Evolutionary conservation across 2,113 vertebrate species (phyloP).

Genomic region (Apteryx mantelli): DNA sequence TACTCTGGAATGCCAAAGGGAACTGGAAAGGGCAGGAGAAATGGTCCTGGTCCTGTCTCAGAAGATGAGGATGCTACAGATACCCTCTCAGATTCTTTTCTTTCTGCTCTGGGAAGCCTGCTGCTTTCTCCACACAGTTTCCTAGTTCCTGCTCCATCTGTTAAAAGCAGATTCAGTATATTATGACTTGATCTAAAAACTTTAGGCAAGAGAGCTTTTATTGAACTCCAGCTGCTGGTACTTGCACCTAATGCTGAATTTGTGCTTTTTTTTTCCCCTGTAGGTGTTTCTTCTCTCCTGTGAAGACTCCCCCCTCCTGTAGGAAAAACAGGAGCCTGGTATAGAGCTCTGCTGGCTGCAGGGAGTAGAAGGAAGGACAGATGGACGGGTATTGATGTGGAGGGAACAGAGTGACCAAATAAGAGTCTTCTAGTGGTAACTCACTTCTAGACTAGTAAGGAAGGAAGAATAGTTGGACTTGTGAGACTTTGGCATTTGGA

Average conservation of each 20-base stretch:
- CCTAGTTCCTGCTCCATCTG: rapidly evolving
- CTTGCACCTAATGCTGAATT: rapidly evolving
- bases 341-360: not conserved
- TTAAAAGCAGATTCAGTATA: not conserved
- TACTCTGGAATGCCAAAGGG: not conserved
- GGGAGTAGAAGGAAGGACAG: not conserved
- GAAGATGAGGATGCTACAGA: not conserved
- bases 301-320: not conserved
- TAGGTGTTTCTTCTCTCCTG: slow-evolving; percentile 73
- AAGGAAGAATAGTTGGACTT: not conserved
- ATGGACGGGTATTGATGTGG: not conserved
- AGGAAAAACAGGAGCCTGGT: not conserved
- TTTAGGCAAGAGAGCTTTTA: not conserved
- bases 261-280: not conserved
- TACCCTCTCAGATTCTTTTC: rapidly evolving
- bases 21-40: not conserved
- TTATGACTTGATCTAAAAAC: rapidly evolving
- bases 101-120: not conserved
- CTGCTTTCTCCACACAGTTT: not conserved
- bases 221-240: not conserved
- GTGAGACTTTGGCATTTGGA: not conserved
- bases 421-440: not conserved
- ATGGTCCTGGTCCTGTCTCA: rapidly evolving
- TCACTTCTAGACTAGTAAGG: not conserved
- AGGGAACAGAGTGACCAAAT: not conserved